Evolutionary conservation across 2,113 vertebrate species (phyloP).

Genomic region (Brachypteracias leptosomus): DNA sequence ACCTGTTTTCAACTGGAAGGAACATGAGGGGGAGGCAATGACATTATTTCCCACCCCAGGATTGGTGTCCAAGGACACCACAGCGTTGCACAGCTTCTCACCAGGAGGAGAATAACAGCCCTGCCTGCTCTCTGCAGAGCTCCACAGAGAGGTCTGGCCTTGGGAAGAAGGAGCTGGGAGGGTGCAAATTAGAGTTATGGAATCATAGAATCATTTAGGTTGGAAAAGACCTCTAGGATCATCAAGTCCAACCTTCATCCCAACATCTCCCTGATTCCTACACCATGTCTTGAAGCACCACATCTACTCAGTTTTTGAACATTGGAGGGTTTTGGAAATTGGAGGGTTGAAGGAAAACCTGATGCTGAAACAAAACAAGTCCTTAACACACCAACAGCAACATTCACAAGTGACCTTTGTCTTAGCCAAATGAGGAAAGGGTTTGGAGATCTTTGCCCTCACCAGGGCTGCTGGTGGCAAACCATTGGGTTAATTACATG

Average conservation of each 20-base stretch:
- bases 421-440: neutral
- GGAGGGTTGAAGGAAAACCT: neutral
- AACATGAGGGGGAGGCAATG: neutral
- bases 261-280: no score
- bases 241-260: no score
- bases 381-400: neutral
- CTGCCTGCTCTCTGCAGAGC: neutral
- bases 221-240: no score
- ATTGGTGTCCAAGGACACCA: neutral
- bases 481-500: neutral
- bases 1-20: neutral
- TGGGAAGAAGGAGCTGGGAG: neutral
- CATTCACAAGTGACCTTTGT: neutral
- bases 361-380: neutral
- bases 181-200: no score
- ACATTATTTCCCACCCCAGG: neutral
- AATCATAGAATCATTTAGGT: no score
- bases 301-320: no score
- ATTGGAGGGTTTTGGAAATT: no score
- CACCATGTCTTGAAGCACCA: no score
- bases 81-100: neutral
- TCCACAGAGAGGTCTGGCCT: rapidly evolving
- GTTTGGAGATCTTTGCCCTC: neutral
- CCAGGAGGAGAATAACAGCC: neutral
- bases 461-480: neutral